Base-by-base conservation (phyloP, 2,888 invertebrate genomes). In the Acleris cristana region DNA sequence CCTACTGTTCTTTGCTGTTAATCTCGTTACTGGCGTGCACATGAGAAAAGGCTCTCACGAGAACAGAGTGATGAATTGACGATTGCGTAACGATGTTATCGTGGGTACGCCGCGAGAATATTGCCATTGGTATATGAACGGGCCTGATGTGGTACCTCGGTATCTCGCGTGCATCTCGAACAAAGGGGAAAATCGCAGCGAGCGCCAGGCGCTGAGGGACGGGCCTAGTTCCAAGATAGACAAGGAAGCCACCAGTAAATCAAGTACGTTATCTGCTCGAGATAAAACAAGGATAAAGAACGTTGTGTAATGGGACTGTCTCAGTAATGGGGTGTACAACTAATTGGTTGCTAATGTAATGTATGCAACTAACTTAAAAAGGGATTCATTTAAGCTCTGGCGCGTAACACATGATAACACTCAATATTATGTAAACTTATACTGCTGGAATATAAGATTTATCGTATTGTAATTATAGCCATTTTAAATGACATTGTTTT, bases 1-100 rank as follows among this genome's bases (percentile, higher is more conserved):
- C 66, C 64, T 64, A 76, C 74, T 78, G 72, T 73, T 73, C 70
- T 73, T 78, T 77, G 73, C 78, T 74, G 71, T 74, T 78, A 79
- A 77, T 77, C 76, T 78, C 74, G 75, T 79, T 78, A 79, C 76
- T 69, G 74, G 71, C 73, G 76, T 79, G 79, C 79, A 76, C 79
- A 81, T 83, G 82, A 79, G 84, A 84, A 83, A 81, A 81, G 73
- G 77, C 77, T 77, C 76, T 78, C 81, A 80, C 85, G 84, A 80
- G 86, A 87, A 82, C 73, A 70, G 77, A 76, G 73, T 79, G 80
- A 81, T 56, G 56, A 63, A 67, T 67, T 54, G 67, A 54, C 86
- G 79, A 81, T 79, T 82, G 80, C 77, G 76, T 77, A 80, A 81
- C 79, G 78, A 79, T 76, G 76, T 78, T 81, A 81, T 78, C 79